Evolutionary conservation across 2,113 vertebrate species (phyloP), one percentile per base, ranked within the genome.

Genomic region (Ifrita kowaldi): DNA sequence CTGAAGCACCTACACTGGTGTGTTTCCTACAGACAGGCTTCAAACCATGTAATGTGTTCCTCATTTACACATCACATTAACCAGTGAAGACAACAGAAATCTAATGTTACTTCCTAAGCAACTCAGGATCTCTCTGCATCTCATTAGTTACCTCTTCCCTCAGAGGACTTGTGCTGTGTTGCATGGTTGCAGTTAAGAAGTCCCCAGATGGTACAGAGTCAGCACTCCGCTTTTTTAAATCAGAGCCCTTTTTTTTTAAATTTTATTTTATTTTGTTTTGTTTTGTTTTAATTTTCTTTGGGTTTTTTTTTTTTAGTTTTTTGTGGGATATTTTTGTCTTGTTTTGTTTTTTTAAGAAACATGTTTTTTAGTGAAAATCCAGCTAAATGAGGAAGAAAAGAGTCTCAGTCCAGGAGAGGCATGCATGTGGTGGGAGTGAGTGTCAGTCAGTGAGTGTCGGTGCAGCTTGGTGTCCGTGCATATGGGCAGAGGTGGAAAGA

Each of bases 41-140:
- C 84, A 83, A 75, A 74, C 74, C 30, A 7, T 33, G 37, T 84
- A 86, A 64, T 50, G 16, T 79, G 67, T 69, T 94, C 65, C 62
- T 80, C 53, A 90, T 96, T 93, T 91, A 70, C 73, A 42, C 93
- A 95, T 76, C 95, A 83, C 14, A 27, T 55, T 93, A 94, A 93
- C 32, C 63, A 73, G 32, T 26, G 56, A 93, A 89, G 95, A 94
- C 80, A 92, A 74, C 83, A 94, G 90, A 93, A 90, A 76, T 68
- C 73, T 92, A 47, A 84, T 37, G 70, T 84, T 94, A 74, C 82
- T 94, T 85, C 57, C 85, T 70, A 87, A 82, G n/a, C 41, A 76
- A 42, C 30, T 90, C 80, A 71, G 47, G 41, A 56, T 52, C 73
- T 84, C 71, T 76, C 77, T 87, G 89, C 62, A 76, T 46, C 41